Evolutionary conservation across 2,113 vertebrate genomes (phyloP), one percentile per base, ranked within the genome.

Genomic region (Gallinago paraguaiae): DNA sequence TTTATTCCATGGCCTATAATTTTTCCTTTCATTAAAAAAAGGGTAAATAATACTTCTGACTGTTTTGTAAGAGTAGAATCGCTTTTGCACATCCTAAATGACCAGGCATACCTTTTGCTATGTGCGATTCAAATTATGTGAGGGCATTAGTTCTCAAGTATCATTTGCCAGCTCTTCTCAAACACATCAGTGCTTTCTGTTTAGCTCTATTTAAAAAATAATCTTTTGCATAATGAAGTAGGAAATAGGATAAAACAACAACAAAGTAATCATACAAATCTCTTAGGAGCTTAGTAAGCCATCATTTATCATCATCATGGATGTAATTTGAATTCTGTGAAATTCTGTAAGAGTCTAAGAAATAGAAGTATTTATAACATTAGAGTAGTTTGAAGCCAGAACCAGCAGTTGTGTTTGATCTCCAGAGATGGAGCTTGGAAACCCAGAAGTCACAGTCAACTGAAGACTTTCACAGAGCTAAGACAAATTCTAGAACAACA

Each of bases 201-300:
- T 84, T 84, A 92, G 31, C 15, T 77, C 22, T 78, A 35, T 82
- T 92, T 60, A 39, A 91, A 90, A 86, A 46, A 31, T 11, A 65
- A 45, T 61, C 9, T 80, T 93, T 89, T 79, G 64, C 65, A 85
- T 90, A 78, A 85, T 57, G 30, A 88, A 90, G n/a, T 74, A 92
- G 45, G 39, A 93, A 91, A 80, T 74, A 78, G n/a, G n/a, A 65
- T 39, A 70, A 94, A 87, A 64, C 14, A 67, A 75, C 46, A 77
- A 45, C 30, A 83, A 81, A 92, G 18, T 70, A 70, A 56, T 83
- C 15, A 69, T 92, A 89, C 46, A 83, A 17, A 63, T 37, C 51
- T 88, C 64, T 61, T 77, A 64, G 88, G 46, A 94, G 59, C 41
- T 78, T 90, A 63, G n/a, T 25, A 96, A 88, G 54, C 48, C 56